These are phyloP conservation scores for Heptranchias perlo DNA, from an alignment of 2,113 vertebrate species.

Conservation along the genomic window DNA sequence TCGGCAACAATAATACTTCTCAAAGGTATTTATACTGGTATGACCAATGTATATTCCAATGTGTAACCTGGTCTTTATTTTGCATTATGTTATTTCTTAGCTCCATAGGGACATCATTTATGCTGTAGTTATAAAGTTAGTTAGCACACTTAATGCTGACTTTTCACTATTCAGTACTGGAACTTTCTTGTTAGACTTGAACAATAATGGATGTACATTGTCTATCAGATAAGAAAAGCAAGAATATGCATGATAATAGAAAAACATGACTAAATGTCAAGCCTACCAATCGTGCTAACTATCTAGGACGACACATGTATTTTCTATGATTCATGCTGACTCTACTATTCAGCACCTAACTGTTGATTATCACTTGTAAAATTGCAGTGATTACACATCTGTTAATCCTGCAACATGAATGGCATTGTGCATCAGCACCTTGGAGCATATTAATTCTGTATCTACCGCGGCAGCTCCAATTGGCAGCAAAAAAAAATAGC, in stretches of 20 bases:
- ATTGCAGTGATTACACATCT: slow-evolving; percentile 15
- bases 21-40: neutral
- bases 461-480: neutral
- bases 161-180: neutral
- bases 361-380: slow-evolving; percentile 34
- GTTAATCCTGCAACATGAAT: slow-evolving; percentile 27
- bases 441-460: neutral
- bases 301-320: neutral
- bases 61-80: neutral
- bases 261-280: neutral
- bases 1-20: neutral
- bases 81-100: neutral
- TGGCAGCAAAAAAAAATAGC: neutral
- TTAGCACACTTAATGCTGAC: neutral
- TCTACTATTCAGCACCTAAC: neutral
- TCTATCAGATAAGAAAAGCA: neutral
- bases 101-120: neutral
- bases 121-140: neutral
- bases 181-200: neutral
- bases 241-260: slow-evolving; percentile 1
- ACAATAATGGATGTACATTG: neutral
- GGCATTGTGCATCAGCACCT: slow-evolving; percentile 4
- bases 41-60: neutral
- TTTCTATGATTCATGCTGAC: slow-evolving; percentile 12
- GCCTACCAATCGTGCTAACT: neutral